Base-by-base conservation (phyloP, 2,797 vertebrate species). In the Tinamus major region DNA sequence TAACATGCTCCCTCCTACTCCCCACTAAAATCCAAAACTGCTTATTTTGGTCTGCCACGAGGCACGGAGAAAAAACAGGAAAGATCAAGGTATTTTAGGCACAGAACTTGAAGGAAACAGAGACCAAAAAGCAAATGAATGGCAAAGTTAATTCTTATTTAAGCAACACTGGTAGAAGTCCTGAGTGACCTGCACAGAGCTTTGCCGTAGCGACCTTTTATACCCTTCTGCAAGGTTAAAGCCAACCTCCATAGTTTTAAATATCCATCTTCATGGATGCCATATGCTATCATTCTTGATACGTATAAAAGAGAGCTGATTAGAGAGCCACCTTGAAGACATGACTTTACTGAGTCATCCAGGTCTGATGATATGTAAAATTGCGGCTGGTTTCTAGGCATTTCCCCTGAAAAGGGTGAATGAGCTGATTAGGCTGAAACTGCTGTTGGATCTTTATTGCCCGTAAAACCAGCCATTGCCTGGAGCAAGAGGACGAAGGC, bases 401-500 rank as follows among this genome's bases (percentile, higher is more conserved):
- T 92, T 91, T 88, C 83, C 77, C 24, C 48, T 88, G 82, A 87
- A 87, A 93, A 92, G 65, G 76, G 81, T 75, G 58, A 93, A 80
- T 51, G 69, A 87, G 79, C 79, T 51, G 87, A 87, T 89, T 61
- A 88, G 46, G 39, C 37, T 80, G 63, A 81, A 95, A 37, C 51
- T 74, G 74, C 44, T 67, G 18, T 4, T 87, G 72, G 42, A 17
- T 88, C 61, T 88, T 89, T 65, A 70, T 61, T 92, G 79, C 79
- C 82, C 3, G 5, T 39, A 90, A 85, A 94, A 74, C 39, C 79
- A 93, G 67, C 63, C 85, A 68, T 41, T 0, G 9, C 67, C 91
- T 84, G 74, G 41, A 70, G 79, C 23, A 8, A 89, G 92, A 85
- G 63, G 81, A 75, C 6, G 61, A 68, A 85, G 80, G 79, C 85